Percentiles rank a stretch among this genome's conserved stretches.
Evolutionary conservation across 2,888 invertebrate genomes (phyloP).

Genomic region (Elmis aenea): DNA sequence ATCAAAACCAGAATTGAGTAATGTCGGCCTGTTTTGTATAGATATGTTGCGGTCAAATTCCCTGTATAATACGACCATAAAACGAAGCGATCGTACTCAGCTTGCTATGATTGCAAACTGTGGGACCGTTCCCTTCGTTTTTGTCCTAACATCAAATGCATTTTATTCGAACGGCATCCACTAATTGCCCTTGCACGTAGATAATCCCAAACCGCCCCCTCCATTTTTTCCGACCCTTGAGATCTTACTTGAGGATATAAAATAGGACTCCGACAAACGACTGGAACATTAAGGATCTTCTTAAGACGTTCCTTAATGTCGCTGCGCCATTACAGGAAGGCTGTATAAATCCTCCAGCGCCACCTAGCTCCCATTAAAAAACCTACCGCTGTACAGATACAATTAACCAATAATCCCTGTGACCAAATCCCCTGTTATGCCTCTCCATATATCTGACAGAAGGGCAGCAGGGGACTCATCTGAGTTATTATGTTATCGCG

Average conservation of each 20-base stretch:
- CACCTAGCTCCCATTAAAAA: constrained; percentile 31
- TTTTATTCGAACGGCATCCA: constrained; percentile 15
- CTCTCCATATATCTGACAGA: constrained; percentile 41
- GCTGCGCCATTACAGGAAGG: constrained; percentile 22
- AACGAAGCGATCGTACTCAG: constrained; percentile 17
- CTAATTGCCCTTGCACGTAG: constrained; percentile 4
- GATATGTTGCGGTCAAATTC: constrained; percentile 20
- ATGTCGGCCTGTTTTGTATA: constrained; percentile 24
- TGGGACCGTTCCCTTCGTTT: constrained; percentile 5
- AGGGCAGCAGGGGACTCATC: constrained; percentile 40
- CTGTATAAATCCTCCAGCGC: constrained; percentile 19
- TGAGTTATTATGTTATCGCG: constrained; percentile 41
- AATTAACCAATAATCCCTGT: constrained; percentile 42
- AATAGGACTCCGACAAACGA: constrained; percentile 5
- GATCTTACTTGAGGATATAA: constrained; percentile 1
- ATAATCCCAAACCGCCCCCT: neutral
- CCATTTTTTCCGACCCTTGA: constrained; percentile 1
- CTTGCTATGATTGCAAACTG: constrained; percentile 15
- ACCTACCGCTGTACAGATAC: constrained; percentile 34
- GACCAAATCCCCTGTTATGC: constrained; percentile 40
- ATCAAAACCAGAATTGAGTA: constrained; percentile 27
- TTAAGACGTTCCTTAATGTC: constrained; percentile 22
- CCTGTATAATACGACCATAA: constrained; percentile 20
- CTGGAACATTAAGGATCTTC: constrained; percentile 11
- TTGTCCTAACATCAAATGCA: too few species aligned